Percentiles rank a stretch among this genome's conserved stretches.
phyloP scores from a whole-genome alignment of 1,140 invertebrate genomes.

The Bilobella aurantiaca region DNA sequence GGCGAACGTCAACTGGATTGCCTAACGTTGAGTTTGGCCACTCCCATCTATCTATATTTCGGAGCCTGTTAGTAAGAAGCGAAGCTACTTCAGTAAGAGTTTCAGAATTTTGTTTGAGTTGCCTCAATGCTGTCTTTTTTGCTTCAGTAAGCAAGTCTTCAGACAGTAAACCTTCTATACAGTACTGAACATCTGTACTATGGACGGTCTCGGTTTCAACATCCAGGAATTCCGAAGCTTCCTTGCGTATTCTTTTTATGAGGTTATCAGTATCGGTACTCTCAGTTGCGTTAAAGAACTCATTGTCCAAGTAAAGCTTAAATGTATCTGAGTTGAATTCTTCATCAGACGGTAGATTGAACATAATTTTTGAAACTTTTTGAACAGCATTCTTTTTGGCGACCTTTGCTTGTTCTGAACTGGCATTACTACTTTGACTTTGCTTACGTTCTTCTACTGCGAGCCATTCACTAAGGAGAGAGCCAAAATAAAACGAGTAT shows the following conservation, averaged over 20 bases:
- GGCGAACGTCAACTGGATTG: constrained; percentile 13
- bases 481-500: constrained; percentile 20
- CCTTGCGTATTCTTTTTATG: not conserved
- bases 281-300: constrained; percentile 1
- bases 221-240: not conserved
- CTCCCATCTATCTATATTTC: constrained; percentile 11
- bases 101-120: constrained; percentile 16
- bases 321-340: constrained; percentile 12
- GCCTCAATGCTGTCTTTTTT: constrained; percentile 11
- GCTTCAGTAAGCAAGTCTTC: constrained; percentile 16
- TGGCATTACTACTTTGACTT: not conserved
- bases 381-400: constrained; percentile 14
- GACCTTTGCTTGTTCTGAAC: not conserved
- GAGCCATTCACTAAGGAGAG: constrained; percentile 15
- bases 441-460: not conserved
- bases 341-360: not conserved
- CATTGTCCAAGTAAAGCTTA: not conserved
- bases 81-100: constrained; percentile 18
- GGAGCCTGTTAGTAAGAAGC: constrained; percentile 16
- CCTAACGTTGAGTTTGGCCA: constrained; percentile 7
- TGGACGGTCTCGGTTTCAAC: not conserved
- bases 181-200: constrained; percentile 1
- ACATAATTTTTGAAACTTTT: constrained; percentile 13
- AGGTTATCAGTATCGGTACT: not conserved
- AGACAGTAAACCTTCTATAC: constrained; percentile 12